A percentile compares a stretch with the other conserved stretches of the same genome.
phyloP scores from a whole-genome alignment of 2,797 vertebrate species.

The Channa striata region DNA sequence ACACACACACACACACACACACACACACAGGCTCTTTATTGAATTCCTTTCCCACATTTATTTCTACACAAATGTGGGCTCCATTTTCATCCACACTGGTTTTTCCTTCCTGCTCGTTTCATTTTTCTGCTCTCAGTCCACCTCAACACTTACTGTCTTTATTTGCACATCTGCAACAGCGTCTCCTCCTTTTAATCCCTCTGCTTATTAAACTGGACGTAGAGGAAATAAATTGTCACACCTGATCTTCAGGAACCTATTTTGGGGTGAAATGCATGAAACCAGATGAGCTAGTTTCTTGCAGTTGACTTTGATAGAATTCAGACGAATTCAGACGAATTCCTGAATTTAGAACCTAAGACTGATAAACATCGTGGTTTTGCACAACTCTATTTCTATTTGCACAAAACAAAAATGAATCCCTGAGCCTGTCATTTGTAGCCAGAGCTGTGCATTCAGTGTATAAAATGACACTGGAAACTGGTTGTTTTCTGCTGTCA shows the following conservation, averaged over 20 bases:
- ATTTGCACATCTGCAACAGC: background rate
- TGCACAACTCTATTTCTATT: too few relatives aligned
- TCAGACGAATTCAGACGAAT: too few relatives aligned
- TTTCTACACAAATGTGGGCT: slow-evolving; percentile 20
- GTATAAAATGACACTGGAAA: too few relatives aligned
- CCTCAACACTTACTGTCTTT: too few relatives aligned
- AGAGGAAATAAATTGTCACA: background rate
- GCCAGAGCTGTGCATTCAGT: too few relatives aligned
- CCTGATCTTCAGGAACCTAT: background rate
- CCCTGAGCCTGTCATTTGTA: too few relatives aligned
- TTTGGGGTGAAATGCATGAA: background rate
- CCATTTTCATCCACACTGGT: background rate
- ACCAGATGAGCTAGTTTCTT: background rate
- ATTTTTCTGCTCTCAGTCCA: background rate
- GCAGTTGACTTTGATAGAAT: background rate
- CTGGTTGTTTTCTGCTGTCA: too few relatives aligned
- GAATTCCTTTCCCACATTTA: slow-evolving; percentile 32
- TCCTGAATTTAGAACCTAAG: too few relatives aligned
- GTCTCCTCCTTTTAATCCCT: background rate
- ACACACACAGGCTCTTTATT: slow-evolving; percentile 21
- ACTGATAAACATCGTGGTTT: too few relatives aligned
- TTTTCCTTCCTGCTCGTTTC: background rate
- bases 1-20: slow-evolving; percentile 14
- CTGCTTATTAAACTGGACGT: slow-evolving; percentile 2
- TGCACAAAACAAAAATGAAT: too few relatives aligned